Percentiles rank a stretch among this genome's conserved stretches.
Conservation (phyloP, 2,113 vertebrate species). For the Serilophus lunatus region DNA sequence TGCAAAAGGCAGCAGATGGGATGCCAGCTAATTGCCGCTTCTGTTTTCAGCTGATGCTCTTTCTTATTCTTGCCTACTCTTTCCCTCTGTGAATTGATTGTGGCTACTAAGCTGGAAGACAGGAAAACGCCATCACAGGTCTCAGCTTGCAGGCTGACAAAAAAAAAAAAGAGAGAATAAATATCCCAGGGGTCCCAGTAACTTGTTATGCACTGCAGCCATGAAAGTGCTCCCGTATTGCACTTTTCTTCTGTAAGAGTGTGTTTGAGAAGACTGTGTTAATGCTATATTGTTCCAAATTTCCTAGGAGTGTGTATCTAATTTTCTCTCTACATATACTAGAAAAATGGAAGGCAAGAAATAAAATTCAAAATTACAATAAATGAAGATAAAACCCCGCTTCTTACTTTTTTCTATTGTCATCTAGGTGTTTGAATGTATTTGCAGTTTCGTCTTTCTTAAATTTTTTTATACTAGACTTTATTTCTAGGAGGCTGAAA, state of each 20-base stretch:
- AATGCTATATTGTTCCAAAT: neutral
- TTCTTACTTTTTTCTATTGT: neutral
- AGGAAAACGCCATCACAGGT: neutral
- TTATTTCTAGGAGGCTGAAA: neutral
- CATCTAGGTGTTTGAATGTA: neutral
- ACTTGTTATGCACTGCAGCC: neutral
- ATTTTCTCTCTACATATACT: neutral
- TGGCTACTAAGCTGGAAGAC: neutral
- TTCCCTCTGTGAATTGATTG: neutral
- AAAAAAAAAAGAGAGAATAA: neutral
- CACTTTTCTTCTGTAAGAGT: neutral
- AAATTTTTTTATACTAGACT: neutral
- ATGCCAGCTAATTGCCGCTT: neutral
- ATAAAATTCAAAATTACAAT: neutral
- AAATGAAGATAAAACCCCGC: neutral
- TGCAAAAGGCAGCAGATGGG: neutral
- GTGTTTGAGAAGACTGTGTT: neutral
- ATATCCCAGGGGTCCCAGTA: neutral
- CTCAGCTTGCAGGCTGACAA: neutral
- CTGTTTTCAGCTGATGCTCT: neutral
- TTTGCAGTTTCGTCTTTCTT: neutral
- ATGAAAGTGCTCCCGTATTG: neutral
- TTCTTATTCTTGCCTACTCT: neutral
- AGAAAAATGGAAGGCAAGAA: neutral
- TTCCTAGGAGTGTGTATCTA: neutral